phyloP scores from a whole-genome alignment of 1,140 invertebrate genomes.

The Drosophila malerkotliana region DNA sequence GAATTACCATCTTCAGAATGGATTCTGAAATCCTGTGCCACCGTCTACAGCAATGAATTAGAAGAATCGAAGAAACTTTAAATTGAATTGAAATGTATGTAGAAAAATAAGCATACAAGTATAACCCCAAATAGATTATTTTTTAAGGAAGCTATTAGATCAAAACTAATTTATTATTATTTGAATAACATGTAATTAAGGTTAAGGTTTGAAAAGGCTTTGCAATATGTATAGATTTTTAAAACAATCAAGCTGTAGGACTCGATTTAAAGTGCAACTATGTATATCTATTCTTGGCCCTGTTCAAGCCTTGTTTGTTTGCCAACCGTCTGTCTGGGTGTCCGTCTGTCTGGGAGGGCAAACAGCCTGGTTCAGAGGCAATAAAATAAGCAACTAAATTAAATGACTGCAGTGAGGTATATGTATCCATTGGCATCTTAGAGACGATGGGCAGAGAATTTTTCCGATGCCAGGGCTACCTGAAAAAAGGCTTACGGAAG shows the following conservation, averaged over 20 bases:
- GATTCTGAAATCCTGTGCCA: no score
- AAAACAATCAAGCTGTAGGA: not conserved
- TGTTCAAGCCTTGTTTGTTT: constrained; percentile 39
- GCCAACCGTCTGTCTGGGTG: constrained; percentile 69
- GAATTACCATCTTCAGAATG: no score
- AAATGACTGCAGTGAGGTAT: constrained; percentile 64
- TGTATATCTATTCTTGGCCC: not conserved
- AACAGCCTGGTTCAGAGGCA: constrained; percentile 50
- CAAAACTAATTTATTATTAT: not conserved
- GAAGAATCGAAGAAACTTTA: not conserved
- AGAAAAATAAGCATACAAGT: not conserved
- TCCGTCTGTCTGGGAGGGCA: constrained; percentile 47
- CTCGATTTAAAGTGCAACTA: not conserved
- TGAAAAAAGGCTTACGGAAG: constrained; percentile 22
- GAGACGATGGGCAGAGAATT: constrained; percentile 20
- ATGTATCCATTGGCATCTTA: constrained; percentile 47
- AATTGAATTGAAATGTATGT: not conserved
- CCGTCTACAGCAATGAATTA: constrained; percentile 60
- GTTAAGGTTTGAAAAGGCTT: not conserved
- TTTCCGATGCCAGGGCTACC: constrained; percentile 44
- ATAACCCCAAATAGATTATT: no score
- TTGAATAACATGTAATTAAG: not conserved
- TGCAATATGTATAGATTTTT: no score
- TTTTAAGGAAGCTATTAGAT: no score
- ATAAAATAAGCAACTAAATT: constrained; percentile 77